Evolutionary conservation across 2,797 vertebrate species (phyloP).

Genomic region (Syndactyla subalaris): DNA sequence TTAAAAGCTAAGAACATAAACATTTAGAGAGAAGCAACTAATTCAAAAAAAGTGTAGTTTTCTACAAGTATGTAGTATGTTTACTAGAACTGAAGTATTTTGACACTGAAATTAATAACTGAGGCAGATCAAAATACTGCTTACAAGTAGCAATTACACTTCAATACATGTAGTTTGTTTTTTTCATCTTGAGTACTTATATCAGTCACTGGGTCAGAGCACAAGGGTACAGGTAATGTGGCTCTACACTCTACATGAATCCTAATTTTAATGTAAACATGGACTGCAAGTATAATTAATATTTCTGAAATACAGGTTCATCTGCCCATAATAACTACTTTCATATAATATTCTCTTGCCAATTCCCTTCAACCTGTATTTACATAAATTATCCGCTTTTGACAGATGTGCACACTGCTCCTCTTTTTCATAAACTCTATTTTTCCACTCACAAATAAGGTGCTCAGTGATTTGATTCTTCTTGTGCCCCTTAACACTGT

Average conservation of each 20-base stretch:
- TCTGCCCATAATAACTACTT: slow-evolving; percentile 30
- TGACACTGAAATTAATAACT: not conserved
- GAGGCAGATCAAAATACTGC: not conserved
- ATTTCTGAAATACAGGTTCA: slow-evolving; percentile 34
- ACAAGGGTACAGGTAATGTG: not conserved
- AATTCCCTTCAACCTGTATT: not conserved
- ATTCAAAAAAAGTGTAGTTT: not conserved
- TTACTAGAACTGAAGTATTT: not conserved
- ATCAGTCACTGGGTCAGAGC: not conserved
- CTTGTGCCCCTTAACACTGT: slow-evolving; percentile 25
- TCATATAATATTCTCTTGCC: not conserved
- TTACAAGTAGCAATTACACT: not conserved
- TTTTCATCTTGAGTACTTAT: not conserved
- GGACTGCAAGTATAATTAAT: slow-evolving; percentile 7
- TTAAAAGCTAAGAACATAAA: not conserved
- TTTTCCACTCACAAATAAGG: not conserved
- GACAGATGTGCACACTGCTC: not conserved
- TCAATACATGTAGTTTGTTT: not conserved
- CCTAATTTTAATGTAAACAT: not conserved
- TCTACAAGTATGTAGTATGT: not conserved
- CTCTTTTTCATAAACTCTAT: not conserved
- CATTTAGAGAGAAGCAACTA: not conserved
- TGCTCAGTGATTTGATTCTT: slow-evolving; percentile 63
- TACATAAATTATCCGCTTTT: slow-evolving; percentile 44
- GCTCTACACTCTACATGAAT: not conserved